Evolutionary conservation across 2,888 invertebrate genomes (phyloP).

Genomic region (Argyra leucocephala): DNA sequence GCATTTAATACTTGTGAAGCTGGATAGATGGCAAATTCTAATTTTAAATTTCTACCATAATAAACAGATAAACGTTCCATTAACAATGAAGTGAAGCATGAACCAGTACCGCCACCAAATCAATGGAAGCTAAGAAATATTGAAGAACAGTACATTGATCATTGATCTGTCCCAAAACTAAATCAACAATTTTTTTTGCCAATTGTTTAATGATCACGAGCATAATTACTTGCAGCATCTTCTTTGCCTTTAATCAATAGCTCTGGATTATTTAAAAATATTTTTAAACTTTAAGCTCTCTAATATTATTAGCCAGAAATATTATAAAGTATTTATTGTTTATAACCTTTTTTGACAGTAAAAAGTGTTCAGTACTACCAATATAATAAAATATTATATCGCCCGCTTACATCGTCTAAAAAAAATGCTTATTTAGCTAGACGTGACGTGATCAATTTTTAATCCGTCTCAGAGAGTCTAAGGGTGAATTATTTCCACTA

Average conservation of each 20-base stretch:
- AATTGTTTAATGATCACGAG: conserved; percentile 58
- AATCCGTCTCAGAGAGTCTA: no score
- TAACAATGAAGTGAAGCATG: conserved; percentile 55
- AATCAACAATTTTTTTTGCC: conserved; percentile 52
- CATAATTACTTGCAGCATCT: conserved; percentile 61
- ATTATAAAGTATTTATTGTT: no score
- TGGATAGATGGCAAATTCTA: conserved; percentile 58
- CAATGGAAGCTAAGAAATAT: conserved; percentile 58
- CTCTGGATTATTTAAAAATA: no score
- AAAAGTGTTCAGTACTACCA: no score
- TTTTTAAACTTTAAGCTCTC: no score
- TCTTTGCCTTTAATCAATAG: conserved; percentile 62
- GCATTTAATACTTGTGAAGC: conserved; percentile 53
- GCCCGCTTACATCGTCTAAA: no score
- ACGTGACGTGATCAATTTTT: no score
- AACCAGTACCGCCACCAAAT: conserved; percentile 54
- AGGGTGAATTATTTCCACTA: no score
- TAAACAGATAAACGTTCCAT: conserved; percentile 59
- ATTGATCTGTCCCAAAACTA: conserved; percentile 47
- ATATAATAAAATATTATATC: no score
- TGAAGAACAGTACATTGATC: conserved; percentile 51
- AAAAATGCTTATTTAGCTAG: no score
- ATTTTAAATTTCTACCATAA: conserved; percentile 56
- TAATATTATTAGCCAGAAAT: no score
- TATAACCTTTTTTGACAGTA: no score